Conservation (phyloP, 2,113 vertebrate species). For the Datnioides undecimradiatus region DNA sequence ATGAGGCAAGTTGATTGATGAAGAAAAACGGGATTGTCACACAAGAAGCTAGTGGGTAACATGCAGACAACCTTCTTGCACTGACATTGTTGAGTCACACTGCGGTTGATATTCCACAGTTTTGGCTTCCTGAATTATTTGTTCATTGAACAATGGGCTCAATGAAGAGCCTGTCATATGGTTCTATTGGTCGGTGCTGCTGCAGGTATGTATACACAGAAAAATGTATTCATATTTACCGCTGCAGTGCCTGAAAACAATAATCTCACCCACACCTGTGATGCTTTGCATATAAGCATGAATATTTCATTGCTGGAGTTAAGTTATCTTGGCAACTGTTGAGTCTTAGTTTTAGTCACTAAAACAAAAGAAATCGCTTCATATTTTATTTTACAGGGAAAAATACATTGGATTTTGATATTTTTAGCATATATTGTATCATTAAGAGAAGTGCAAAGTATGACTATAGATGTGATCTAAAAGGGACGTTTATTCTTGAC, state of each 20-base stretch:
- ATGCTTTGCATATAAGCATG: not conserved
- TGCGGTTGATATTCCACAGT: not conserved
- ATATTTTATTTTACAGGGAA: no score
- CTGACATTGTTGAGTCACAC: not conserved
- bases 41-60: not conserved
- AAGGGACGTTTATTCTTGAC: no score
- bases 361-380: no score
- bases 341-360: no score
- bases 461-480: no score
- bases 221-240: not conserved
- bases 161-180: not conserved
- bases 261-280: not conserved
- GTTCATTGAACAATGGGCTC: not conserved
- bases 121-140: not conserved
- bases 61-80: not conserved
- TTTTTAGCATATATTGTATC: no score
- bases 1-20: not conserved
- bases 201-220: not conserved
- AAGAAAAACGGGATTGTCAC: not conserved
- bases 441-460: no score
- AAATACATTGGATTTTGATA: no score
- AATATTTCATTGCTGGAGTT: no score
- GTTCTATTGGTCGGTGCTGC: not conserved
- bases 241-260: not conserved
- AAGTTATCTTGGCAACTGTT: no score